Evolutionary conservation across 2,888 invertebrate genomes (phyloP), one percentile per base, ranked within the genome.

Genomic region (Epirrita christyi): DNA sequence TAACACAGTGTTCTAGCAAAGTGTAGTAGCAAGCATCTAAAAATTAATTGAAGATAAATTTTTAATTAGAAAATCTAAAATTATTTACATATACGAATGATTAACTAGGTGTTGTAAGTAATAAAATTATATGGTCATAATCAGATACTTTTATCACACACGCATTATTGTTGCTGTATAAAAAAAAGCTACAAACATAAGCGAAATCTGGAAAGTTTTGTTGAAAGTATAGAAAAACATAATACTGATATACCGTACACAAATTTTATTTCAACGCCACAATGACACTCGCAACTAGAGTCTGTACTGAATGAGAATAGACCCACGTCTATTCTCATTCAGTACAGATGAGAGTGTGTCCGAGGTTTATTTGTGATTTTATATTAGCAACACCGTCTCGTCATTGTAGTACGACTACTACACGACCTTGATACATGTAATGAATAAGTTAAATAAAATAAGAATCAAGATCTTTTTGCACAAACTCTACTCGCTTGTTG

Each of bases 71-170:
- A 85, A 81, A 83, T 79, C 79, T 80, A 82, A 78, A 80, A 80
- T 80, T 86, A 87, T 88, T 81, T 88, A 87, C 87, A 88, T 46
- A 80, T 80, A 84, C 72, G 78, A 77, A 78, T 68, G 71, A 80
- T 85, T 80, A 84, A 78, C 82, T 86, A 87, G 71, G 76, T 67
- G 78, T 81, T 82, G 81, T 70, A 77, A 77, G 78, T 81, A 81
- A 79, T 83, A 85, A 85, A 86, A 82, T 84, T 80, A 85, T 66
- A 80, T 77, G 81, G 77, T 82, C 83, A 83, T 85, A 85, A 77
- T 83, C 81, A 85, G 82, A 86, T 85, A 86, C 72, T 72, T 82
- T 84, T 87, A 88, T 88, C 86, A 88, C 87, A 87, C 86, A 85
- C 79, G 84, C 80, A 80, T 82, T 82, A 81, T 80, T 77, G 73